Evolutionary conservation across 2,888 invertebrate genomes (phyloP), one percentile per base, ranked within the genome.

Genomic region (Leptinotarsa tumamoca): DNA sequence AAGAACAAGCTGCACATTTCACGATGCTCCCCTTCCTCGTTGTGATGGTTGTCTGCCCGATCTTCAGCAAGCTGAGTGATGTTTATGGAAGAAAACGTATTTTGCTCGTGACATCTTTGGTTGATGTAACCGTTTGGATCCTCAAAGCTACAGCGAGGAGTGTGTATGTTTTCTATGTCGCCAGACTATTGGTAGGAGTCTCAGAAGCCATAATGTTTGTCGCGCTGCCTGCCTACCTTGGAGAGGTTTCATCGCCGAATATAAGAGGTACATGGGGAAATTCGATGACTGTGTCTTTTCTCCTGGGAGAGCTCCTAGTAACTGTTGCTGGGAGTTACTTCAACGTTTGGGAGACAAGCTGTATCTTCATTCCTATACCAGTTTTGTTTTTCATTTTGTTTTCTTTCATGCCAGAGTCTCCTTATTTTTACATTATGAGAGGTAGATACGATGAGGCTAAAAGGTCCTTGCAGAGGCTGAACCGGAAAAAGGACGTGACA

Each of bases 1-100:
- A 84, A 72, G 85, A 84, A 23, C 80, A 86, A 81, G 85, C 85
- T 2, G 85, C 87, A 0, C 85, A 86, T 73, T 83, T 86, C 54
- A 83, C 84, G 84, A 23, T 82, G 83, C 5, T 75, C 83, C 63
- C 77, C 80, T 27, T 71, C 7, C 4, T 72, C 21, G 14, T 66
- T 5, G 82, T 84, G 33, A 76, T 84, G 13, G 27, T 85, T 15
- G 76, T 83, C 50, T 67, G 67, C 23, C 67, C 67, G 15, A 67
- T 50, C 49, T 67, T 67, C 21, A 50, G 50, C 50, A 67, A 50
- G 50, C 51, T 67, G 33, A 51, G 67, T 67, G 85, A 87, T 71
- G 74, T 71, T 18, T 81, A 86, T 17, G 87, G 87, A 50, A 67
- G 67, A 21, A 51, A 67, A 33, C 67, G 80, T 5, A 83, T 84